Evolutionary conservation across 2,113 vertebrate genomes (phyloP), one percentile per base, ranked within the genome.

Genomic region (Recurvirostra avosetta): DNA sequence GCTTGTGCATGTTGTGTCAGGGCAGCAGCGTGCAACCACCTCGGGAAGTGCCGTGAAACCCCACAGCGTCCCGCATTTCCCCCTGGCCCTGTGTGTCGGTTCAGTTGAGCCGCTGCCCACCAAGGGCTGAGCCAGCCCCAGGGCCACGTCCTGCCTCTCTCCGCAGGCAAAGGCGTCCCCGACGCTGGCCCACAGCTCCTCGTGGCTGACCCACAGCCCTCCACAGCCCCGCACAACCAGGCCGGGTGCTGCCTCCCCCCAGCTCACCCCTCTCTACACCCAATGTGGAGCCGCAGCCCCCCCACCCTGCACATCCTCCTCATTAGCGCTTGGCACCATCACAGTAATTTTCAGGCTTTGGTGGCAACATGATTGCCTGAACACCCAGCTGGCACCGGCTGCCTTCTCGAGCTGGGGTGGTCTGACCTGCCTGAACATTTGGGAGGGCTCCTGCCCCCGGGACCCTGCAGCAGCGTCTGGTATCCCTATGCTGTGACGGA

Each of bases 21-120:
- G 63, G 38, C 13, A 65, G 23, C 14, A 5, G 43, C 49, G 29
- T 5, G 19, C 27, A 7, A 32, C 16, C 34, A 7, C 47, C 70
- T 4, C 47, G 27, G 32, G 26, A 20, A 45, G 38, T 4, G 6
- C 40, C 2, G 3, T 3, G 13, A 16, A 30, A 30, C 34, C 27
- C 18, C 8, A 0, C 73, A 21, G 53, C 6, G 0, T 4, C 72
- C 53, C 6, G 1, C 11, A 2, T 49, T 41, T 36, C 45, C 20
- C 79, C 38, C n/a, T 4, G 1, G 17, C 65, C n/a, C 65, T 3
- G 8, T 1, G 8, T 4, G 29, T 14, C 8, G 1, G 49, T 2
- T 26, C 17, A 5, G 13, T 1, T 45, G 27, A 55, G 41, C n/a
- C 1, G 0, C 41, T 86, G 41, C 43, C 32, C 63, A 5, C 17